Conservation (phyloP, 2,113 vertebrate species). For the Syngnathoides biaculeatus region DNA sequence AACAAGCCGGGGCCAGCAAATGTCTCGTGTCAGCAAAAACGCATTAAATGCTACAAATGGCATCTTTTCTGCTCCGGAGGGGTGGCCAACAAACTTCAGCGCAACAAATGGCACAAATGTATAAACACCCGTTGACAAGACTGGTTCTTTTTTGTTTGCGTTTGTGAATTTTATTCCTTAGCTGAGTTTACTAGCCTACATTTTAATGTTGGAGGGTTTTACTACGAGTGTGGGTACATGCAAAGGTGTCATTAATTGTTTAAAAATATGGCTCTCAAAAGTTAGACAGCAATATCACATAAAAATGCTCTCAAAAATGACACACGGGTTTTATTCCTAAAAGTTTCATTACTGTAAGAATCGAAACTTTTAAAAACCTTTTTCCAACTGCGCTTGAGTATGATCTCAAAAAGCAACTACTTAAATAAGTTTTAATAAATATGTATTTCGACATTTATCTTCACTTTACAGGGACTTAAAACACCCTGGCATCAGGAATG, state of each 20-base stretch:
- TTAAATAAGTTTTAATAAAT: too few species aligned
- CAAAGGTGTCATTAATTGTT: slow-evolving; percentile 41
- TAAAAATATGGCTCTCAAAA: slow-evolving; percentile 28
- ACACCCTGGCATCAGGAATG: slow-evolving; percentile 43
- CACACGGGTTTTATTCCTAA: too few species aligned
- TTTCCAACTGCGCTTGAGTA: too few species aligned
- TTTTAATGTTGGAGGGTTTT: slow-evolving; percentile 1
- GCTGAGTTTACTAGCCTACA: not conserved
- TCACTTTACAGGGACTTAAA: slow-evolving; percentile 49
- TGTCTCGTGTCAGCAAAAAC: slow-evolving; percentile 66
- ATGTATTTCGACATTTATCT: not conserved
- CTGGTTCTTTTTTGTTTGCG: not conserved
- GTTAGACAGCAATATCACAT: not conserved
- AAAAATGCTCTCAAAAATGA: not conserved
- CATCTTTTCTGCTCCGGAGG: slow-evolving; percentile 33
- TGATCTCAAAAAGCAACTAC: too few species aligned
- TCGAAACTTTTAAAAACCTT: too few species aligned
- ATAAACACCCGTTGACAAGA: slow-evolving; percentile 6
- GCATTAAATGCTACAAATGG: slow-evolving; percentile 54
- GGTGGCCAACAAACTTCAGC: slow-evolving; percentile 31
- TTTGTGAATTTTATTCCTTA: slow-evolving; percentile 4
- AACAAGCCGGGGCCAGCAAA: slow-evolving; percentile 48
- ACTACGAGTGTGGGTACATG: slow-evolving; percentile 16
- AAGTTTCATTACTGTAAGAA: too few species aligned
- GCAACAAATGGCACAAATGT: slow-evolving; percentile 1